phyloP scores from a whole-genome alignment of 2,113 vertebrate species.

The Eulemur macaco region DNA sequence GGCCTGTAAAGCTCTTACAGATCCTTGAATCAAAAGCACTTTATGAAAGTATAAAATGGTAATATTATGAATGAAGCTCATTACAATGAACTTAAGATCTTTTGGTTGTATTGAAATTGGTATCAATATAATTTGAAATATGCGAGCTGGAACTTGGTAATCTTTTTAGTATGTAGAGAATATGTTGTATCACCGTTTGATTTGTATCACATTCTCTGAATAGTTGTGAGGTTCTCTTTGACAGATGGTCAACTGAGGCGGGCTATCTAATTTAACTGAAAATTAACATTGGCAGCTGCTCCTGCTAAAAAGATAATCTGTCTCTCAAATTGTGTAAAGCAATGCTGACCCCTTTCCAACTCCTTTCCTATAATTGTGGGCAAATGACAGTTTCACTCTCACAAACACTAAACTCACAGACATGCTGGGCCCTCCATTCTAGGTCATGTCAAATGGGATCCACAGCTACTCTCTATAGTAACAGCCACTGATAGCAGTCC shows the following conservation, averaged over 20 bases:
- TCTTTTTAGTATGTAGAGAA: slow-evolving; percentile 54
- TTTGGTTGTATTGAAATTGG: slow-evolving; percentile 17
- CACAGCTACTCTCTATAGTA: slow-evolving; percentile 40
- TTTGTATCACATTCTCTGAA: slow-evolving; percentile 63
- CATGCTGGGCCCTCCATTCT: background rate
- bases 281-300: slow-evolving; percentile 74
- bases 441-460: slow-evolving; percentile 42
- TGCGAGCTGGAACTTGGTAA: slow-evolving; percentile 2
- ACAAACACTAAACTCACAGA: slow-evolving; percentile 51
- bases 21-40: slow-evolving; percentile 59
- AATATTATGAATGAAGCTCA: slow-evolving; percentile 46
- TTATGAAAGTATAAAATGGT: slow-evolving; percentile 39
- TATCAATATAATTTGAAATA: slow-evolving; percentile 60
- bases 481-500: background rate
- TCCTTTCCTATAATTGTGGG: slow-evolving; percentile 59
- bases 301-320: slow-evolving; percentile 70
- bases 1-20: slow-evolving; percentile 39
- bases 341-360: slow-evolving; percentile 63
- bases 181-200: slow-evolving; percentile 53
- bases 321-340: slow-evolving; percentile 67
- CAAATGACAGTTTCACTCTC: slow-evolving; percentile 63
- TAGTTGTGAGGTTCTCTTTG: slow-evolving; percentile 69
- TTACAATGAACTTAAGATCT: slow-evolving; percentile 29
- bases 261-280: slow-evolving; percentile 73
- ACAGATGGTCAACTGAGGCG: slow-evolving; percentile 72